Evolutionary conservation across 2,888 invertebrate species (phyloP), one percentile per base, ranked within the genome.

Genomic region (Limnephilus auricula): DNA sequence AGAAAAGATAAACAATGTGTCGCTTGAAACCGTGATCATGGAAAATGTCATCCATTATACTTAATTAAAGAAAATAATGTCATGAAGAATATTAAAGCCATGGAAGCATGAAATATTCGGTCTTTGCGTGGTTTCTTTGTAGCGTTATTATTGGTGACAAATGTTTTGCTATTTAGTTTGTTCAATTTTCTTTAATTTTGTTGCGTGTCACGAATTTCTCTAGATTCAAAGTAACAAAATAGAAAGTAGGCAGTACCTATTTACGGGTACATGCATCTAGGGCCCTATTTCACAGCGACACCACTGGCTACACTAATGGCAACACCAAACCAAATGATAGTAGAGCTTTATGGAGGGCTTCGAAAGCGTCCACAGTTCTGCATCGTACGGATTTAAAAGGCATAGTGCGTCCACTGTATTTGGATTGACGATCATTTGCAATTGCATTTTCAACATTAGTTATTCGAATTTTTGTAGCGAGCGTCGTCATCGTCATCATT

Each of bases 111-210:
- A 82, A 34, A 34, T 37, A 18, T 82, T 80, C 32, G 25, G 25
- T 34, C 82, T 13, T 82, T 34, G 82, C 34, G 82, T 82, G 34
- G 32, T 34, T 82, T 34, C 18, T 34, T 18, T 32, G 34, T 34
- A 82, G 31, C 80, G 40, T 40, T 40, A 32, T 32, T 82, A 37
- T 34, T 82, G 31, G 32, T 32, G 82, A 82, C 34, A 25, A 34
- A 25, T 32, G 25, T 82, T 82, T 37, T 82, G 13, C 34, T 34
- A 82, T 25, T 32, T 25, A 32, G 34, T 32, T 82, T 82, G 18
- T 82, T 34, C 34, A 82, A 82, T 32, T n/a, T 31, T 31, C 32
- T 82, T 18, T 82, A 82, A 82, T 82, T 25, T 32, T 82, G 82
- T 82, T 37, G 82, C 82, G 34, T 82, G 82, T 32, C 15, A 37